Base-by-base conservation (phyloP, 2,888 invertebrate species). In the Caradrina clavipalpis region DNA sequence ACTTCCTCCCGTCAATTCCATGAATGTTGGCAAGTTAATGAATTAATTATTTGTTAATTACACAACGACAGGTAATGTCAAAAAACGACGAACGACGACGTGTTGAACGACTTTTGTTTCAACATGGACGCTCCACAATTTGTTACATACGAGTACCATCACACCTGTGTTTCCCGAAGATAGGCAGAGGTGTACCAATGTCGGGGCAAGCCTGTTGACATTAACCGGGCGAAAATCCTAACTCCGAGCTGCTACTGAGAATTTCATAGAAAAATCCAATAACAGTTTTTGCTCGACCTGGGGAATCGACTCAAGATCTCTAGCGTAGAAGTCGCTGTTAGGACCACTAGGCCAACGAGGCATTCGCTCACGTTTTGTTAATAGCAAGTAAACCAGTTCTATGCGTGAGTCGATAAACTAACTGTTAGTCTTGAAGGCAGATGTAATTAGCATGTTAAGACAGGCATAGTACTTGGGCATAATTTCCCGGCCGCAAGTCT, bases 401-500 rank as follows among this genome's bases (percentile, higher is more conserved):
- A 67, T 55, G 58, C 50, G 68, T 74, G 67, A 51, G 50, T 59
- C 19, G 54, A 45, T 67, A 35, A 58, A 11, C 58, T 47, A 56
- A 59, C 55, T 22, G 31, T n/a, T 47, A 45, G 50, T 57, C 42
- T 35, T 58, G 67, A 49, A 54, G 0, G 6, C 21, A 49, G 31
- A 13, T 19, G 35, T 39, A 35, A 74, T 67, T 72, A 45, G 45
- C 68, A 72, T 59, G 54, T 11, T 47, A 56, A 64, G 31, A 51
- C 19, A 50, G 7, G 22, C 19, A 59, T 47, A 68, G 61, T 69
- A 49, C 61, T 73, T 65, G 70, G 73, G 75, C 64, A 75, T 75
- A 54, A 80, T 61, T 80, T 78, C 19, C 51, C 60, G 60, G 83
- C 76, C 73, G 17, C 77, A 69, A 58, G 61, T 56, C 57, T 61